Base-by-base conservation (phyloP, 2,888 invertebrate species). In the Lucinisca nassula region DNA sequence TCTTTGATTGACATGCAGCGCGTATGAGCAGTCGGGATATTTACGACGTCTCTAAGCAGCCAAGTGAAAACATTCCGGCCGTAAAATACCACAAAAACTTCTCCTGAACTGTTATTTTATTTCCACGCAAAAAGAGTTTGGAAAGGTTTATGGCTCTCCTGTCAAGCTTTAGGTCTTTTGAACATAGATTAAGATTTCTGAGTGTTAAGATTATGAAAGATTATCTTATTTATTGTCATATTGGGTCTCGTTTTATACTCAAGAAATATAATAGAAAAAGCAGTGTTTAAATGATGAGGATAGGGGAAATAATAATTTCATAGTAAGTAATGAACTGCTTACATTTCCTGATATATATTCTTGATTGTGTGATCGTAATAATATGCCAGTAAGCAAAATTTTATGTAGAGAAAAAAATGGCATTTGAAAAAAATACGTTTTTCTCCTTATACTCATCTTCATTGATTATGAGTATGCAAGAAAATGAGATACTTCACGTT, bases 61-160 rank as follows among this genome's bases (percentile, higher is more conserved):
- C 76, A 77, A 58, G 82, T 61, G 82, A 45, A 75, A 76, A 82
- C 72, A 27, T 49, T 51, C 70, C 14, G 67, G 51, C 49, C 82
- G 70, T 82, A 82, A 82, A 82, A 38, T 21, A 76, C 51, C 51
- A 76, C 45, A 76, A 76, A 76, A 76, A 76, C 45, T 45, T 49
- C 70, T 40, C 45, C 21, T 24, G 72, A 77, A 61, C 58, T 76
- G 38, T 82, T 51, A 82, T 61, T 58, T 72, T 55, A 76, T 58
- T 82, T 77, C 76, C 70, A 70, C 61, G n/a, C 6, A 76, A 72
- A 75, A 75, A 79, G 70, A 72, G 14, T 38, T 67, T 51, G 49
- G 84, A 84, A 74, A 76, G 55, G 70, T 84, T 84, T 84, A 84
- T 67, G 84, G 38, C 76, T 30, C 51, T 67, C 75, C 76, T 79